phyloP scores from a whole-genome alignment of 92 coral and sea anemone genomes.

The Porites cylindrica region DNA sequence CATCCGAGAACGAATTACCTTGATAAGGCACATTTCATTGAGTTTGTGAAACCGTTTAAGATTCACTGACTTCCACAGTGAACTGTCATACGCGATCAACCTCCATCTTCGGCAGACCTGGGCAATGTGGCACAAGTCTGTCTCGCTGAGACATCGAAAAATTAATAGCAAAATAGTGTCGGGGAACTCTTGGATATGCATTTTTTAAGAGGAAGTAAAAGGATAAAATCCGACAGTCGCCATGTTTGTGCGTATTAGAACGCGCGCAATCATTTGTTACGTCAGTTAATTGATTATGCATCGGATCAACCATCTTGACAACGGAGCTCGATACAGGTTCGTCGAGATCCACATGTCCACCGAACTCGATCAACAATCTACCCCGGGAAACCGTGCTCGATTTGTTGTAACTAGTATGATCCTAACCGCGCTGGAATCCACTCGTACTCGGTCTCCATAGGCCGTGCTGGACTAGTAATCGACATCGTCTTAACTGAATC shows the following conservation, averaged over 20 bases:
- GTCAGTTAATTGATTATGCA: slow-evolving; percentile 6
- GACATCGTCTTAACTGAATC: too few relatives aligned
- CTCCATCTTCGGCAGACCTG: slow-evolving; percentile 82
- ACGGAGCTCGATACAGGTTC: background rate
- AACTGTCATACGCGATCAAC: slow-evolving; percentile 88
- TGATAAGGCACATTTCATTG: slow-evolving; percentile 78
- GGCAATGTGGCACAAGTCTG: slow-evolving; percentile 76
- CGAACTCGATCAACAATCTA: too few relatives aligned
- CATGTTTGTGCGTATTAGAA: background rate
- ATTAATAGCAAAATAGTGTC: slow-evolving; percentile 82
- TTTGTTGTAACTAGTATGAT: too few relatives aligned
- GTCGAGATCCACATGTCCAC: too few relatives aligned
- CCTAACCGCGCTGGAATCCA: too few relatives aligned
- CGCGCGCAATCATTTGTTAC: slow-evolving; percentile 2
- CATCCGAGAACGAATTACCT: slow-evolving; percentile 78
- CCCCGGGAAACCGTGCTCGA: too few relatives aligned
- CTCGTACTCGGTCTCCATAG: too few relatives aligned
- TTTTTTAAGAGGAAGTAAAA: background rate
- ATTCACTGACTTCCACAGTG: slow-evolving; percentile 84
- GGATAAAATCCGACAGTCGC: background rate
- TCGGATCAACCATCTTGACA: background rate
- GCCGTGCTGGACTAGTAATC: too few relatives aligned
- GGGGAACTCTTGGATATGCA: slow-evolving; percentile 75
- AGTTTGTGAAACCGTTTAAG: slow-evolving; percentile 77
- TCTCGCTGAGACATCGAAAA: slow-evolving; percentile 70